Evolutionary conservation across 2,797 vertebrate species (phyloP).

Genomic region (Scolopax bukidnonensis): DNA sequence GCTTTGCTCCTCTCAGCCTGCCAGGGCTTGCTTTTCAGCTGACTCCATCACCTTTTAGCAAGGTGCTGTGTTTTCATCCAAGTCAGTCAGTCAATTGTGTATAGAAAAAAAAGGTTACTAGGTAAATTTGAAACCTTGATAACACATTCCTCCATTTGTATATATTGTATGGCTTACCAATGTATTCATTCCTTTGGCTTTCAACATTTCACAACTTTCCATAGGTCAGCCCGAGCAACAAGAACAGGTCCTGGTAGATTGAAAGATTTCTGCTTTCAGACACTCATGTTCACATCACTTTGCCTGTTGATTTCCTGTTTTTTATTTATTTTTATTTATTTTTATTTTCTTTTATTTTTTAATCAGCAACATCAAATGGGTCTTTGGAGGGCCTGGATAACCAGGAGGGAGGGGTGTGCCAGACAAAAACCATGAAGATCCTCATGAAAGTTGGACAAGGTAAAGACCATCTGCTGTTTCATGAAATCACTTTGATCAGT

Average conservation of each 20-base stretch:
- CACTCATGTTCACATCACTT: constrained; percentile 79
- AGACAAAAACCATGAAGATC: constrained; percentile 99
- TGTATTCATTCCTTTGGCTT: constrained; percentile 72
- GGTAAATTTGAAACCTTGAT: constrained; percentile 52
- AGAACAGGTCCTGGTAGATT: constrained; percentile 65
- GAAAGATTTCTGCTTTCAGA: constrained; percentile 70
- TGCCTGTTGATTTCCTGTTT: constrained; percentile 77
- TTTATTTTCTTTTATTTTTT: constrained; percentile 78
- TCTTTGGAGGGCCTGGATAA: constrained; percentile 98
- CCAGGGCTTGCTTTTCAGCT: constrained; percentile 48
- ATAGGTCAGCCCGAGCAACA: constrained; percentile 59
- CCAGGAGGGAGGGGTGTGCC: constrained; percentile 98
- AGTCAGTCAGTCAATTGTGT: background rate
- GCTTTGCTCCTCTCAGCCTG: constrained; percentile 44
- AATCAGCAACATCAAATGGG: constrained; percentile 95
- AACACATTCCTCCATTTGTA: constrained; percentile 43
- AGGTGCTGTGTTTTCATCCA: constrained; percentile 36
- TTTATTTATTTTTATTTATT: constrained; percentile 77
- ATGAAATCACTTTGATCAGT: constrained; percentile 63
- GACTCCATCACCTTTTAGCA: constrained; percentile 41
- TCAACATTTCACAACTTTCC: constrained; percentile 71
- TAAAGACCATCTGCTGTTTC: constrained; percentile 83
- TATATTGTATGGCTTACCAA: constrained; percentile 38
- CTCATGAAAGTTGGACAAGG: constrained; percentile 99
- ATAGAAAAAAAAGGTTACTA: constrained; percentile 22